Conservation (phyloP, 2,113 vertebrate species). For the Campylomormyrus tamandua region DNA sequence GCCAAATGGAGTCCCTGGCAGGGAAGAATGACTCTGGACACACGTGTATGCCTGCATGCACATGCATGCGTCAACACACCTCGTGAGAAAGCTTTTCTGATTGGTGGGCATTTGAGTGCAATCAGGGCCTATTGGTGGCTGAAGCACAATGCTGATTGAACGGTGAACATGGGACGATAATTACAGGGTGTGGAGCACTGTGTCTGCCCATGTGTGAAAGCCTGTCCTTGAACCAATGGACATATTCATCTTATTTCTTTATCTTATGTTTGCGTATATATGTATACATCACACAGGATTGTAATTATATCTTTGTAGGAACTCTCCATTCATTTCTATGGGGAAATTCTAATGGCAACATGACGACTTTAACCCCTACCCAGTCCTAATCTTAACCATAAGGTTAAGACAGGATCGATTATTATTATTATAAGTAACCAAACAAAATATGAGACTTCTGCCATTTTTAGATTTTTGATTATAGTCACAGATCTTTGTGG, state of each 20-base stretch:
- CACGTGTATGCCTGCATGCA: not conserved
- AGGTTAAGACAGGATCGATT: too few relatives aligned
- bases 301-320: too few relatives aligned
- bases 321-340: too few relatives aligned
- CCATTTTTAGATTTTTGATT: too few relatives aligned
- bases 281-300: not conserved
- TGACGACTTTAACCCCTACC: too few relatives aligned
- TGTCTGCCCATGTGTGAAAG: not conserved
- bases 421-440: too few relatives aligned
- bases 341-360: too few relatives aligned
- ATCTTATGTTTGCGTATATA: not conserved
- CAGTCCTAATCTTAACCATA: too few relatives aligned
- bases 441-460: too few relatives aligned
- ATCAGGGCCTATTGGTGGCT: constrained; percentile 3
- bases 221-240: not conserved
- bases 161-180: not conserved
- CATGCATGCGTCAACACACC: not conserved
- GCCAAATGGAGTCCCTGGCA: not conserved
- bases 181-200: not conserved
- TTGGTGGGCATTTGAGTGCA: constrained; percentile 13
- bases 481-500: too few relatives aligned
- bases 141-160: not conserved
- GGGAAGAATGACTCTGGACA: not conserved
- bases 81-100: constrained; percentile 4
- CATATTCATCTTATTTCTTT: not conserved